These are phyloP conservation scores for Falcunculus frontatus DNA, from an alignment of 2,113 vertebrate genomes.

Conservation along the genomic window DNA sequence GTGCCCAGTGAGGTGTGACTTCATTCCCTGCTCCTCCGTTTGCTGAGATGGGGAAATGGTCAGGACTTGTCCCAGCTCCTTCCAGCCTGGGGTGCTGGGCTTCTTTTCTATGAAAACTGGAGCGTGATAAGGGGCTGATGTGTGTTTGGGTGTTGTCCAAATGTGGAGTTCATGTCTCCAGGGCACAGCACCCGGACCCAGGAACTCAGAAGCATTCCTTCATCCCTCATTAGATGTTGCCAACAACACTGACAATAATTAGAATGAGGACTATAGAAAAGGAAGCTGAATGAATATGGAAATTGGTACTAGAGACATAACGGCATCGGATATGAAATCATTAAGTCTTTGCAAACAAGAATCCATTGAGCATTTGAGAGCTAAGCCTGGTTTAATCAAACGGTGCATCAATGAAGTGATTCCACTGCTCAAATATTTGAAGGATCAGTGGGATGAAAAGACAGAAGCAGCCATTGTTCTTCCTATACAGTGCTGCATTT, in stretches of 20 bases:
- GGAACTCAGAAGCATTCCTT: not conserved
- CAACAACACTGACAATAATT: not conserved
- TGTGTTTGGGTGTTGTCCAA: not conserved
- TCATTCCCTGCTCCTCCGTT: not conserved
- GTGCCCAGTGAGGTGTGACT: not conserved
- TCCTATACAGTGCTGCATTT: not conserved
- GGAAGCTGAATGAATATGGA: slow-evolving; percentile 6
- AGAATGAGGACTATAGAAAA: not conserved
- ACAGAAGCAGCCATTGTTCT: not conserved
- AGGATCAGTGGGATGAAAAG: not conserved
- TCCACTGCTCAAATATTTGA: slow-evolving; percentile 16
- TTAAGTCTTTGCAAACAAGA: slow-evolving; percentile 13
- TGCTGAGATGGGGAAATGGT: not conserved
- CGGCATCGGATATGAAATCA: not conserved
- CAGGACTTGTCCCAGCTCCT: not conserved
- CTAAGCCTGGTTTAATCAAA: slow-evolving; percentile 45
- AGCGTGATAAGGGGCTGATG: not conserved
- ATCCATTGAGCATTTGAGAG: slow-evolving; percentile 11
- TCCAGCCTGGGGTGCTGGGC: not conserved
- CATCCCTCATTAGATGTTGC: not conserved
- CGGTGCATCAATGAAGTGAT: slow-evolving; percentile 16
- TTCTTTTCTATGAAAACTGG: not conserved
- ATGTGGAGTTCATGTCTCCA: not conserved
- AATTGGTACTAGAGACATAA: not conserved
- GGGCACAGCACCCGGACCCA: not conserved